Evolutionary conservation across 2,113 vertebrate species (phyloP), one percentile per base, ranked within the genome.

Genomic region (Picathartes gymnocephalus): DNA sequence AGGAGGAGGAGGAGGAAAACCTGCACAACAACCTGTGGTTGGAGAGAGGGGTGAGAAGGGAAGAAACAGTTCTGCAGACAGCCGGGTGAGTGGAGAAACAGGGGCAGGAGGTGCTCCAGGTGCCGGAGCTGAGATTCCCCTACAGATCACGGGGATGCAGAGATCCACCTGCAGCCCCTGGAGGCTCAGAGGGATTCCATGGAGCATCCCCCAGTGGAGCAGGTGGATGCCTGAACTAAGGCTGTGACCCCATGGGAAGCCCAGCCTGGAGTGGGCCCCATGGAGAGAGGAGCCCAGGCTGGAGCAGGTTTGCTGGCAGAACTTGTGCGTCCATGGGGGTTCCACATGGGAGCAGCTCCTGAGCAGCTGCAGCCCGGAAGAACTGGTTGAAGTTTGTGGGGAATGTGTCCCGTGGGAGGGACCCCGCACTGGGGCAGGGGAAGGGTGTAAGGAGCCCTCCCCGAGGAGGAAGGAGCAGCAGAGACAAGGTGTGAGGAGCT

Each of bases 301-400:
- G 48, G n/a, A 39, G n/a, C n/a, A 47, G 48, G 11, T 54, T 79
- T 54, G 40, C 33, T 45, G 50, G 10, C 50, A 68, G 62, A 39
- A 10, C 42, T 33, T 0, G 0, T 31, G 22, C 13, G 42, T 47
- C 42, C 28, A 1, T 27, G n/a, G 51, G 28, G 17, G 2, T 17
- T 39, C 19, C 54, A 42, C 24, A 11, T 15, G 50, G 80, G 31
- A 51, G 45, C 25, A 24, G 20, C 2, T 60, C 54, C 11, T 15
- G 80, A 60, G 12, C 20, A 35, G 1, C 25, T 82, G 54, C 54
- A 82, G 54, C 35, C 31, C 0, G 0, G 10, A 30, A 15, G 12
- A 60, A 23, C 19, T 28, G 28, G 11, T 5, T 50, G 31, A n/a
- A 13, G 23, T 24, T 61, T 50, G 54, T 50, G 54, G 9, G 24